A percentile compares a stretch with the other conserved stretches of the same genome.
Conservation (phyloP, 2,113 vertebrate species). For the Globicephala melas region DNA sequence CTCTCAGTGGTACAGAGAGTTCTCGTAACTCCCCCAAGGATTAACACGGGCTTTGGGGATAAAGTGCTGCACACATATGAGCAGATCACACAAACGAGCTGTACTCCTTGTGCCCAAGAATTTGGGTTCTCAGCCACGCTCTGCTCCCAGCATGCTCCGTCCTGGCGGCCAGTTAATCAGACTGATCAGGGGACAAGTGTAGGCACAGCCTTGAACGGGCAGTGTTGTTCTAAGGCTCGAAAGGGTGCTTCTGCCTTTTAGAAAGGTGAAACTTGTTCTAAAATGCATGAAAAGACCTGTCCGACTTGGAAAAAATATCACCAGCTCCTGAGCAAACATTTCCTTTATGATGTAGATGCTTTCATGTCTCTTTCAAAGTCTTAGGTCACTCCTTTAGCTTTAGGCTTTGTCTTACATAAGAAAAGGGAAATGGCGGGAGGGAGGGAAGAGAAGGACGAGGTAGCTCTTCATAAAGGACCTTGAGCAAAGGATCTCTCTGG, state of each 20-base stretch:
- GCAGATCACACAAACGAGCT: background rate
- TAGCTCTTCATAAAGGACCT: background rate
- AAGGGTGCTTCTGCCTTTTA: background rate
- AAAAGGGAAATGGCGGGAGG: background rate
- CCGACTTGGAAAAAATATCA: background rate
- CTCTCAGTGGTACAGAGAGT: background rate
- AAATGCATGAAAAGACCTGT: background rate
- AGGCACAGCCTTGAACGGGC: background rate
- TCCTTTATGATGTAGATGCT: background rate
- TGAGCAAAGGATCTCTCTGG: background rate
- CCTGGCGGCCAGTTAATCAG: background rate
- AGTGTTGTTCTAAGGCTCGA: too few relatives aligned
- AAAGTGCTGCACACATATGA: background rate
- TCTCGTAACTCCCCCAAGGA: background rate
- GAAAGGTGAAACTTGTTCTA: background rate
- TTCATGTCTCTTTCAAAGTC: background rate
- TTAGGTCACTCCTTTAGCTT: background rate
- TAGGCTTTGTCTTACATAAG: background rate
- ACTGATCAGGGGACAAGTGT: background rate
- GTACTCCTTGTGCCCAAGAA: too few relatives aligned
- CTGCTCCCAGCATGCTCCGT: background rate
- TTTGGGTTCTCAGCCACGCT: background rate
- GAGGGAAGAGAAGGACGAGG: background rate
- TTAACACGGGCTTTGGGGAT: background rate
- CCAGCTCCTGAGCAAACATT: background rate